phyloP scores from a whole-genome alignment of 2,888 invertebrate species.

The Scaptodrosophila latifasciaeformis region DNA sequence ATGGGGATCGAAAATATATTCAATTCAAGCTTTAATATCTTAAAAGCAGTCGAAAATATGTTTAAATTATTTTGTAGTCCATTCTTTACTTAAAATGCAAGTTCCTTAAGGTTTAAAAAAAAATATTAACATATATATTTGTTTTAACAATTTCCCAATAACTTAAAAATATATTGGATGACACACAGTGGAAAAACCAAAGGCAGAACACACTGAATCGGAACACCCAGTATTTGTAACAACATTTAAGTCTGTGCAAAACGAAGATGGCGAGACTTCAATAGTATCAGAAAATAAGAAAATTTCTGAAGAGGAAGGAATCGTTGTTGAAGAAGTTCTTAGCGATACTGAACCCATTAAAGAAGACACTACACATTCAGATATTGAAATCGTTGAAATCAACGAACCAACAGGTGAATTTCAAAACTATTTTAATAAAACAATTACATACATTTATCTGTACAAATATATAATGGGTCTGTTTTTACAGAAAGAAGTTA shows the following conservation, averaged over 20 bases:
- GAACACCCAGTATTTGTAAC: slow-evolving; percentile 74
- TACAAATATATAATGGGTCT: too few relatives aligned
- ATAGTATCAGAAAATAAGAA: slow-evolving; percentile 73
- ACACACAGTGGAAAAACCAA: slow-evolving; percentile 60
- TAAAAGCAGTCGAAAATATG: too few relatives aligned
- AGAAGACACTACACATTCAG: slow-evolving; percentile 55
- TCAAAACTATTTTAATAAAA: slow-evolving; percentile 16
- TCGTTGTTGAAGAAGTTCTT: slow-evolving; percentile 73
- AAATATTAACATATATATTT: too few relatives aligned
- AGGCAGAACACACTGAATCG: slow-evolving; percentile 61
- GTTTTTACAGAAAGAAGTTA: too few relatives aligned
- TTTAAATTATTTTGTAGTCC: too few relatives aligned
- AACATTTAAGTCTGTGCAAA: slow-evolving; percentile 74
- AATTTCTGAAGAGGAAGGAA: slow-evolving; percentile 71
- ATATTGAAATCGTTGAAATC: slow-evolving; percentile 73
- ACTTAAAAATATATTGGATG: slow-evolving; percentile 32
- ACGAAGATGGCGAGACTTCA: slow-evolving; percentile 71
- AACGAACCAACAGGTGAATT: slow-evolving; percentile 72
- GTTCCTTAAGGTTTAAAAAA: too few relatives aligned
- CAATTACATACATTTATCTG: too few relatives aligned
- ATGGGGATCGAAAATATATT: too few relatives aligned
- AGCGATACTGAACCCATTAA: slow-evolving; percentile 71
- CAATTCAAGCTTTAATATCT: too few relatives aligned
- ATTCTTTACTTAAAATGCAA: too few relatives aligned
- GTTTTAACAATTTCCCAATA: slow-evolving; percentile 31